Evolutionary conservation across 2,888 invertebrate genomes (phyloP).

Genomic region (Teleogryllus oceanicus): DNA sequence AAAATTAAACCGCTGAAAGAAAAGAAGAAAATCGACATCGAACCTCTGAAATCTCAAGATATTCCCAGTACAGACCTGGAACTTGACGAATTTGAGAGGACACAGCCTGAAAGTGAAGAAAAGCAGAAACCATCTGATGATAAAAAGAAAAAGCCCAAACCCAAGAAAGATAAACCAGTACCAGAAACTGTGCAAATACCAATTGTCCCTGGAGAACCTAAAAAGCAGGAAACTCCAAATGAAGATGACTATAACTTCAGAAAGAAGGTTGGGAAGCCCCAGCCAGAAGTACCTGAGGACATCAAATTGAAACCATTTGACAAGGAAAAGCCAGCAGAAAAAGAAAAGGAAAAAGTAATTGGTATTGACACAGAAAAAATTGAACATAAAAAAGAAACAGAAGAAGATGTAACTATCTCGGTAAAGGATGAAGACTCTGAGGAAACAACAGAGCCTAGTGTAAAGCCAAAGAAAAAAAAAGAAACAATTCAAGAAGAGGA

Average conservation of each 20-base stretch:
- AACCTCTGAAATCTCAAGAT: conserved; percentile 31
- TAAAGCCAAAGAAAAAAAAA: no score
- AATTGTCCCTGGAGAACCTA: conserved; percentile 40
- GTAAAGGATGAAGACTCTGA: no score
- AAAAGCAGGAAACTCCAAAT: conserved; percentile 45
- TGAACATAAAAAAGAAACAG: no score
- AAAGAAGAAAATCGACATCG: conserved; percentile 28
- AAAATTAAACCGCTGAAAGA: conserved; percentile 32
- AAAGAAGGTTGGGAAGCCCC: conserved; percentile 46
- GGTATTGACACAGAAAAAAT: background rate
- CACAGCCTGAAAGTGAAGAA: conserved; percentile 36
- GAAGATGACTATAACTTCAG: conserved; percentile 35
- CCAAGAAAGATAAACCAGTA: conserved; percentile 41
- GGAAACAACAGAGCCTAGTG: no score
- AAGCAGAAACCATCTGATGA: conserved; percentile 39
- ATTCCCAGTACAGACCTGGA: conserved; percentile 28
- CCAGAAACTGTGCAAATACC: conserved; percentile 42
- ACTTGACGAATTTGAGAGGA: conserved; percentile 35
- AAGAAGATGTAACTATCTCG: no score
- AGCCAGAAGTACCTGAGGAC: conserved; percentile 41
- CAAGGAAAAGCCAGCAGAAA: conserved; percentile 44
- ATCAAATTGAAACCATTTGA: conserved; percentile 42
- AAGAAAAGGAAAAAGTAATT: conserved; percentile 3
- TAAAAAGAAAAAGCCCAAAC: conserved; percentile 42
- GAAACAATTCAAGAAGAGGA: no score